Evolutionary conservation across 2,113 vertebrate species (phyloP).

Genomic region (Ammodytes marinus): DNA sequence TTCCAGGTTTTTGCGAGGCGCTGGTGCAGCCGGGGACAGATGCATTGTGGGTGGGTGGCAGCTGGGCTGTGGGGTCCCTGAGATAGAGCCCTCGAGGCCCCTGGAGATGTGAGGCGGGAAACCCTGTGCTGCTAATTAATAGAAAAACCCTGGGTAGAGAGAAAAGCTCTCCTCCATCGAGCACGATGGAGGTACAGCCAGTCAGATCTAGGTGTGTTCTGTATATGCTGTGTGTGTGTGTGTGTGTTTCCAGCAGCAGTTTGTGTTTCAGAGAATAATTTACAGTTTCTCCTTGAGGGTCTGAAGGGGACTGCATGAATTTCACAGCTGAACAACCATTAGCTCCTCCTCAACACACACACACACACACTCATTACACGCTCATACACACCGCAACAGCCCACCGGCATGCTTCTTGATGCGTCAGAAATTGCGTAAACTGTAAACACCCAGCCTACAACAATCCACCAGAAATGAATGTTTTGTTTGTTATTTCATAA

Average conservation of each 20-base stretch:
- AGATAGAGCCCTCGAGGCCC: constrained; percentile 28
- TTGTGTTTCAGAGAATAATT: constrained; percentile 72
- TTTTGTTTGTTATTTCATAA: neutral
- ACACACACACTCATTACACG: neutral
- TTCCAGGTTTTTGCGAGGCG: neutral
- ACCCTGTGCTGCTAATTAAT: constrained; percentile 75
- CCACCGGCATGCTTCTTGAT: neutral
- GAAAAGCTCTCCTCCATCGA: constrained; percentile 48
- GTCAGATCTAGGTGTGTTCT: constrained; percentile 22
- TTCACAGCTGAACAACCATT: constrained; percentile 73
- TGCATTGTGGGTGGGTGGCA: constrained; percentile 59
- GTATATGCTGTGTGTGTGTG: constrained; percentile 13
- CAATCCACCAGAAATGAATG: neutral
- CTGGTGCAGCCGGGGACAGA: constrained; percentile 47
- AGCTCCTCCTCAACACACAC: constrained; percentile 43
- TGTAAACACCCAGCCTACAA: constrained; percentile 8
- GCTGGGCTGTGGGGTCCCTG: constrained; percentile 25
- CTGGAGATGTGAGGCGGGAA: constrained; percentile 48
- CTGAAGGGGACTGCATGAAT: constrained; percentile 73
- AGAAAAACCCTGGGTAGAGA: constrained; percentile 57
- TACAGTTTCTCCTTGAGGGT: constrained; percentile 68
- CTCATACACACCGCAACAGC: constrained; percentile 4
- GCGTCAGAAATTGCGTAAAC: neutral
- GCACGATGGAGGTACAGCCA: constrained; percentile 15
- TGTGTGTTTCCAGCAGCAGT: constrained; percentile 22